Evolutionary conservation across 2,113 vertebrate genomes (phyloP).

Genomic region (Xenopus tropicalis): DNA sequence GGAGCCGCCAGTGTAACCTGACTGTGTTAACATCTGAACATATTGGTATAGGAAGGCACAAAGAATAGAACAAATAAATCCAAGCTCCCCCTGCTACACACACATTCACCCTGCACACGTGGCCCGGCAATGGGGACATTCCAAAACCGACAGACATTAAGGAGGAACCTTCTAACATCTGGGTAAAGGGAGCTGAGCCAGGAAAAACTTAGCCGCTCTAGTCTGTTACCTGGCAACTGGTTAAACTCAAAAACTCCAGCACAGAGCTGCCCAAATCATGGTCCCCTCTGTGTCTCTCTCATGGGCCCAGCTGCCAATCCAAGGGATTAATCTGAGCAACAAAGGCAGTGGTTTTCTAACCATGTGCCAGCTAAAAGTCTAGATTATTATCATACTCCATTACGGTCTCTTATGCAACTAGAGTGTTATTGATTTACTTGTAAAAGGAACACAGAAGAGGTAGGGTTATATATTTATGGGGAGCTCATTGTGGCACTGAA

Average conservation of each 20-base stretch:
- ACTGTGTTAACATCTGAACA: too few relatives aligned
- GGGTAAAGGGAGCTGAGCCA: slow-evolving; percentile 31
- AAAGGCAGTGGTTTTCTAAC: not conserved
- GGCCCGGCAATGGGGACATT: slow-evolving; percentile 33
- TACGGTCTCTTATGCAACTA: too few relatives aligned
- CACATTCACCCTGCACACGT: slow-evolving; percentile 1
- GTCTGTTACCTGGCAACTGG: slow-evolving; percentile 13
- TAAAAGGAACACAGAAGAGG: too few relatives aligned
- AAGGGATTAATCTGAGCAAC: not conserved
- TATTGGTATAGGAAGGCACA: too few relatives aligned
- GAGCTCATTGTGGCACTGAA: too few relatives aligned
- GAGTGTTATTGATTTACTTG: too few relatives aligned
- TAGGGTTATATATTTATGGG: too few relatives aligned
- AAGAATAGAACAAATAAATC: too few relatives aligned
- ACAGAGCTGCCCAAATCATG: not conserved
- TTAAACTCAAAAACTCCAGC: not conserved
- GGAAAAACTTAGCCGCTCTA: slow-evolving; percentile 30
- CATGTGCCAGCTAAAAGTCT: too few relatives aligned
- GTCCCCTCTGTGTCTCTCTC: not conserved
- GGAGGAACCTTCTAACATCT: slow-evolving; percentile 41
- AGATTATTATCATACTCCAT: too few relatives aligned
- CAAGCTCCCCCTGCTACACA: too few relatives aligned
- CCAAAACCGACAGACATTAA: slow-evolving; percentile 31
- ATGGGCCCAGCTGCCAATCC: slow-evolving; percentile 11
- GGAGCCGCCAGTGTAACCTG: too few relatives aligned